A percentile compares a stretch with the other conserved stretches of the same genome.
These are phyloP conservation scores for Otocyon megalotis DNA, from an alignment of 2,113 vertebrate species.

Conservation along the genomic window DNA sequence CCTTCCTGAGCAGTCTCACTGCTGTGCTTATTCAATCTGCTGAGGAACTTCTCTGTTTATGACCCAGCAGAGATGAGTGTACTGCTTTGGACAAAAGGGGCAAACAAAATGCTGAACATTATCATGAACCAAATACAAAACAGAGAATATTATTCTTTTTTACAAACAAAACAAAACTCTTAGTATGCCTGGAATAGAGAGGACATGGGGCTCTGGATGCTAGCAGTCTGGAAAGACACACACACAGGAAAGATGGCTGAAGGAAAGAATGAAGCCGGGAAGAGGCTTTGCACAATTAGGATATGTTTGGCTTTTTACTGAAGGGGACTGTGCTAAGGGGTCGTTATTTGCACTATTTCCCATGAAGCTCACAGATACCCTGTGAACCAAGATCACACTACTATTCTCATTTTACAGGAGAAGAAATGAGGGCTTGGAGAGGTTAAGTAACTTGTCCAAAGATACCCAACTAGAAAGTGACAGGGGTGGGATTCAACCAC, in stretches of 20 bases:
- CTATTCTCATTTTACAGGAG: not conserved
- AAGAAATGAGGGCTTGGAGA: not conserved
- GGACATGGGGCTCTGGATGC: not conserved
- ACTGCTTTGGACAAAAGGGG: not conserved
- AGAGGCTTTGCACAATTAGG: not conserved
- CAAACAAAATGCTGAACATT: not conserved
- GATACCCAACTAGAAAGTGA: not conserved
- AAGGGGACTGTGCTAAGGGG: not conserved
- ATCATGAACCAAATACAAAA: not conserved
- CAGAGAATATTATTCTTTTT: not conserved
- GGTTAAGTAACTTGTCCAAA: not conserved
- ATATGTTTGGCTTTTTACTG: not conserved
- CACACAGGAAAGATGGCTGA: not conserved
- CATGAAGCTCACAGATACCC: not conserved
- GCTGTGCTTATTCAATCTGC: not conserved
- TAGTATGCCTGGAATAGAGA: not conserved
- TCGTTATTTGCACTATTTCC: not conserved
- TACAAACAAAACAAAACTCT: not conserved
- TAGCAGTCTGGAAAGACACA: not conserved
- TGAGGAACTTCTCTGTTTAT: slow-evolving; percentile 4
- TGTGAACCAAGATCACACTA: not conserved
- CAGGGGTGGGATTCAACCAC: not conserved
- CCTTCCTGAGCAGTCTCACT: not conserved
- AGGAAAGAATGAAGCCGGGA: not conserved
- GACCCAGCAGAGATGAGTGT: not conserved